Evolutionary conservation across 2,888 invertebrate species (phyloP).

Genomic region (Habroteleia sp.): DNA sequence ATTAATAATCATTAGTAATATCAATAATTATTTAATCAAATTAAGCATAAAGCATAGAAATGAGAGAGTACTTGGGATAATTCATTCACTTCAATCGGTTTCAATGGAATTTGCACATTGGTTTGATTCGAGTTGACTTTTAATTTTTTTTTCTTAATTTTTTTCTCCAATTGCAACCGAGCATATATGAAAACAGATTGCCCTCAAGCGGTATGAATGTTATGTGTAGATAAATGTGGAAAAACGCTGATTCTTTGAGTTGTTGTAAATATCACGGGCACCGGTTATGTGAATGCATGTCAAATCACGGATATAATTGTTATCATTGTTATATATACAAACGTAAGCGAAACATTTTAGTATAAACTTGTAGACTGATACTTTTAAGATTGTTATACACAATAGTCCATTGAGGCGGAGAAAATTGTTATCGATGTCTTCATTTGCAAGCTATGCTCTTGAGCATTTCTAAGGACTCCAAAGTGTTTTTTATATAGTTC

Average conservation of each 20-base stretch:
- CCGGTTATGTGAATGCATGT: constrained; percentile 70
- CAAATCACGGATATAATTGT: constrained; percentile 65
- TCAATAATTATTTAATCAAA: too few relatives aligned
- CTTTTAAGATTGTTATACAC: constrained; percentile 76
- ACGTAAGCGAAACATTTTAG: constrained; percentile 71
- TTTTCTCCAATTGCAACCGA: constrained; percentile 9
- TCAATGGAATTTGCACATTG: too few relatives aligned
- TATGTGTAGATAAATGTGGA: constrained; percentile 65
- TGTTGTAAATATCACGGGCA: constrained; percentile 72
- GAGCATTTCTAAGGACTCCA: constrained; percentile 43
- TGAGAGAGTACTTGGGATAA: too few relatives aligned
- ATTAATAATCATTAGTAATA: too few relatives aligned
- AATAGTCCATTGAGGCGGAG: constrained; percentile 51
- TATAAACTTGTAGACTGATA: constrained; percentile 80
- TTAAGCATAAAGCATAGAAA: too few relatives aligned
- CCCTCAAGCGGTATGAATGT: constrained; percentile 68
- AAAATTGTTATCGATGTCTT: constrained; percentile 65
- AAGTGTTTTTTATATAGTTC: constrained; percentile 35
- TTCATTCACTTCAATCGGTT: too few relatives aligned
- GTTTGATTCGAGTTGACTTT: too few relatives aligned
- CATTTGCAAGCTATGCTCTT: constrained; percentile 69
- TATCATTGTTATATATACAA: constrained; percentile 68
- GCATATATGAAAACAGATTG: constrained; percentile 17
- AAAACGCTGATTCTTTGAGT: constrained; percentile 66
- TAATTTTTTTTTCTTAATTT: background rate